phyloP scores from a whole-genome alignment of 2,113 vertebrate species.

The Apodemus speciosus region DNA sequence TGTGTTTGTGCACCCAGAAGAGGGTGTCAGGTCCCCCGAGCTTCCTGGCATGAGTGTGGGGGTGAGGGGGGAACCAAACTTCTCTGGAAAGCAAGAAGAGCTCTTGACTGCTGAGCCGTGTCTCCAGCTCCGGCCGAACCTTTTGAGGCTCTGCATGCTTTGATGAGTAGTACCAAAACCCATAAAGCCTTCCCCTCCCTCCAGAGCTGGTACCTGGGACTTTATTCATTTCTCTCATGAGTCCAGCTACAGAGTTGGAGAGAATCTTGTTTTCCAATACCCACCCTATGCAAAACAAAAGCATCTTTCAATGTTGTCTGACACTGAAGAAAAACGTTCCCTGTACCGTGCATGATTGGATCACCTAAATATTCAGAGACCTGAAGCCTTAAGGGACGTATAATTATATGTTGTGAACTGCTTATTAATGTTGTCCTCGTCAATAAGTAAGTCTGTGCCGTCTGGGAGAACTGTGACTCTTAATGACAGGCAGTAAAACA shows the following conservation, averaged over 20 bases:
- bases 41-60: neutral
- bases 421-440: neutral
- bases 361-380: neutral
- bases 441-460: neutral
- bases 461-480: neutral
- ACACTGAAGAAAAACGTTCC: neutral
- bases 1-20: neutral
- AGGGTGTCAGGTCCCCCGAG: neutral
- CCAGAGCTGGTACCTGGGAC: neutral
- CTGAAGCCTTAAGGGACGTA: neutral
- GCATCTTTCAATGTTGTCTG: neutral
- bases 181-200: neutral
- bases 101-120: neutral
- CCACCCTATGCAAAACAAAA: neutral
- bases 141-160: constrained; percentile 48
- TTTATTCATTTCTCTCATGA: neutral
- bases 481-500: neutral
- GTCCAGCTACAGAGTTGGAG: rapidly evolving
- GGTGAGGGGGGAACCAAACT: neutral
- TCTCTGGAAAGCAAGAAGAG: neutral
- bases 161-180: neutral
- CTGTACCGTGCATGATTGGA: neutral
- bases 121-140: neutral
- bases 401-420: neutral
- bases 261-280: neutral